Evolutionary conservation across 2,113 vertebrate genomes (phyloP), one percentile per base, ranked within the genome.

Genomic region (Hippocampus abdominalis): DNA sequence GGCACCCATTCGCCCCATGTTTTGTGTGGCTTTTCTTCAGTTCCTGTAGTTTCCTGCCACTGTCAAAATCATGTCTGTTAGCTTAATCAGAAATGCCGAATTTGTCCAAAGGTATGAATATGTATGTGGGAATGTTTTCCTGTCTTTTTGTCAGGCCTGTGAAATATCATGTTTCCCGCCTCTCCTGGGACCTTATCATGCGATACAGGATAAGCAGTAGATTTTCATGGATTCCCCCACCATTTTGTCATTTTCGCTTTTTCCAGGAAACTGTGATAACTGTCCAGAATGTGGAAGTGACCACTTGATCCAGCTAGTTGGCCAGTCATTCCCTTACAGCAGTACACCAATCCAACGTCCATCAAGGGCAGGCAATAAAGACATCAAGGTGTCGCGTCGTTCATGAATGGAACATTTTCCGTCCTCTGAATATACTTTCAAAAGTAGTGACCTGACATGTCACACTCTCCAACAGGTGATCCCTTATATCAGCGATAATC

Each of bases 261-360:
- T 27, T 9, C 48, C 46, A 91, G 90, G 69, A 57, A 81, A 77
- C 4, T 25, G 69, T 23, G 53, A 84, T 2, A 49, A 84, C 77
- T 99, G 97, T 89, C 95, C 94, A 23, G 87, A 86, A 72, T 98
- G 96, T 84, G 92, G 91, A 1, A 96, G 95, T 68, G 93, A 95
- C 78, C 96, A 96, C 1, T 94, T 99, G 74, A 90, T 99, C 63
- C 91, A 98, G 79, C 85, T 95, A 69, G 87, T 91, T 9, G 42
- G 73, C 78, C 82, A 85, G 25, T 51, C 75, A 0, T 13, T 72
- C 44, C 87, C 74, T 18, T 79, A 73, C 80, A 89, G 85, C 80
- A 94, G 93, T 25, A 93, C 90, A 0, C 92, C 92, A 8, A 25
- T 88, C 59, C 61, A 8, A 1, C 18, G 11, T 18, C 64, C 60